These are phyloP conservation scores for Xenopus laevis DNA, from an alignment of 2,113 vertebrate species.

Conservation along the genomic window DNA sequence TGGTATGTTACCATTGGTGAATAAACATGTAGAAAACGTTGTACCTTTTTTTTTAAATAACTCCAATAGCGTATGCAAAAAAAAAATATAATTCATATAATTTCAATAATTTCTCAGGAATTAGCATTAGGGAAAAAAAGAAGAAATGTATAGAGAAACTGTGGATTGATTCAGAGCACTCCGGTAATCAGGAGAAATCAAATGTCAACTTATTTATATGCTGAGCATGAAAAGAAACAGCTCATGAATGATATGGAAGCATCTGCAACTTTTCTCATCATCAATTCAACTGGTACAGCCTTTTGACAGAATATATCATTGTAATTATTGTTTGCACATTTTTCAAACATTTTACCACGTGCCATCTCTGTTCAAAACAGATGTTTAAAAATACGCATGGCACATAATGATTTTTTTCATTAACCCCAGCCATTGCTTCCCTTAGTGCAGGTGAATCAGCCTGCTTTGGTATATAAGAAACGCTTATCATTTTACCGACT, in stretches of 20 bases:
- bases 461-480: not conserved
- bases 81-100: too few relatives aligned
- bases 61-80: too few relatives aligned
- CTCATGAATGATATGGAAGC: not conserved
- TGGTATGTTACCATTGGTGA: too few relatives aligned
- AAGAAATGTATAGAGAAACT: not conserved
- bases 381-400: too few relatives aligned
- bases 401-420: too few relatives aligned
- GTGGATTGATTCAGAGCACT: not conserved
- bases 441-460: too few relatives aligned
- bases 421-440: too few relatives aligned
- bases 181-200: not conserved
- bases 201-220: constrained; percentile 5
- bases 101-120: too few relatives aligned
- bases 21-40: too few relatives aligned
- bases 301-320: constrained; percentile 14
- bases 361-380: too few relatives aligned
- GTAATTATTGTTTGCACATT: constrained; percentile 1
- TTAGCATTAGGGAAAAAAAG: too few relatives aligned
- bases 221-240: constrained; percentile 4
- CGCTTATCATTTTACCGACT: not conserved
- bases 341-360: not conserved
- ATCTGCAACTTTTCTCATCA: not conserved
- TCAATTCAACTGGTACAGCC: not conserved
- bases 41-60: too few relatives aligned